Evolutionary conservation across 2,113 vertebrate species (phyloP).

Genomic region (Engraulis encrasicolus): DNA sequence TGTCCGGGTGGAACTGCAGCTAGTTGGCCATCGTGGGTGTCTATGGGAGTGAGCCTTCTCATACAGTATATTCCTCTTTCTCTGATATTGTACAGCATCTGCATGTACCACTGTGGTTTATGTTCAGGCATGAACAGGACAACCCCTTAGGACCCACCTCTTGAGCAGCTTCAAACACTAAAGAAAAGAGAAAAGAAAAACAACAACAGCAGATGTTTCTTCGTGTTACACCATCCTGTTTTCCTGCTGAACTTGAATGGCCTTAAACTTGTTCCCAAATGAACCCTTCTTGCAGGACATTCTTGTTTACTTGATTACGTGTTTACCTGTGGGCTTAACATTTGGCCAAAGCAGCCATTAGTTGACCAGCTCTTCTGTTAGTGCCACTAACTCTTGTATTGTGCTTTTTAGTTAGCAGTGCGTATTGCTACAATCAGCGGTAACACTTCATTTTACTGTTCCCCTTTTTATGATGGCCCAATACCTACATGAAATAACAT

Average conservation of each 20-base stretch:
- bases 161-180: neutral
- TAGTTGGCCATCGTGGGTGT: too few relatives aligned
- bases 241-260: conserved; percentile 19
- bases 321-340: neutral
- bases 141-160: conserved; percentile 37
- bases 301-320: neutral
- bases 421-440: conserved; percentile 27
- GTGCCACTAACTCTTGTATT: neutral
- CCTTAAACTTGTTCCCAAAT: conserved; percentile 43
- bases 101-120: conserved; percentile 35
- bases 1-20: too few relatives aligned
- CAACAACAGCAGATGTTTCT: neutral
- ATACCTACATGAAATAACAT: too few relatives aligned
- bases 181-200: neutral
- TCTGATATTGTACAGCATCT: conserved; percentile 12
- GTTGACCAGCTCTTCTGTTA: neutral
- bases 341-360: neutral
- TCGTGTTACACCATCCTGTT: neutral
- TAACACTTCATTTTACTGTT: neutral
- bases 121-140: conserved; percentile 35
- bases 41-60: too few relatives aligned
- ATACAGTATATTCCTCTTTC: too few relatives aligned
- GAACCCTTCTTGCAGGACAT: conserved; percentile 23
- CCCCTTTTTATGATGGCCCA: too few relatives aligned
- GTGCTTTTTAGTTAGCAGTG: neutral